phyloP scores from a whole-genome alignment of 2,113 vertebrate genomes.

The Nothocercus julius region DNA sequence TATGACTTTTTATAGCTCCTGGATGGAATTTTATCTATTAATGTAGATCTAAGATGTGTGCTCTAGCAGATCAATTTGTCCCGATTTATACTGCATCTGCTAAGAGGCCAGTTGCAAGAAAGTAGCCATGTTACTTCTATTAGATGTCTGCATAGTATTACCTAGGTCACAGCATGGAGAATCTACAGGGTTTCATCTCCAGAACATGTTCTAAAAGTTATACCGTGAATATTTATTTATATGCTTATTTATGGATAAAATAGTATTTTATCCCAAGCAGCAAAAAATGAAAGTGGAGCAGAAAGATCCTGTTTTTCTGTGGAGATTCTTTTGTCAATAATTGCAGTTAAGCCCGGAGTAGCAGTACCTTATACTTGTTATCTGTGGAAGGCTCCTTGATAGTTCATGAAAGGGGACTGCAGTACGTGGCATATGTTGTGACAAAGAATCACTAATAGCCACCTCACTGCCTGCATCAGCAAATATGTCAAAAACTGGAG shows the following conservation, averaged over 20 bases:
- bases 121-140: not conserved
- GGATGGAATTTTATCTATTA: not conserved
- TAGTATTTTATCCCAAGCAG: not conserved
- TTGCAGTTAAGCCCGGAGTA: not conserved
- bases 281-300: not conserved
- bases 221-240: not conserved
- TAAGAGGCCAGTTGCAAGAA: not conserved
- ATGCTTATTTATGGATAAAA: not conserved
- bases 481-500: not conserved
- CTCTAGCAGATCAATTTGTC: not conserved
- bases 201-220: not conserved
- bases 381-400: not conserved
- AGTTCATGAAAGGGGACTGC: rapidly evolving
- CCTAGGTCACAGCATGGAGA: rapidly evolving
- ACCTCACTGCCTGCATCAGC: not conserved
- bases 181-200: not conserved
- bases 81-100: rapidly evolving
- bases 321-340: not conserved
- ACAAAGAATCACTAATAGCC: not conserved
- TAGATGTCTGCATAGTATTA: not conserved
- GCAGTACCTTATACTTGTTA: not conserved
- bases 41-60: no score
- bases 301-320: not conserved
- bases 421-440: not conserved
- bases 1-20: not conserved